Conservation (phyloP, 2,113 vertebrate species). For the Cochlearius cochlearius region DNA sequence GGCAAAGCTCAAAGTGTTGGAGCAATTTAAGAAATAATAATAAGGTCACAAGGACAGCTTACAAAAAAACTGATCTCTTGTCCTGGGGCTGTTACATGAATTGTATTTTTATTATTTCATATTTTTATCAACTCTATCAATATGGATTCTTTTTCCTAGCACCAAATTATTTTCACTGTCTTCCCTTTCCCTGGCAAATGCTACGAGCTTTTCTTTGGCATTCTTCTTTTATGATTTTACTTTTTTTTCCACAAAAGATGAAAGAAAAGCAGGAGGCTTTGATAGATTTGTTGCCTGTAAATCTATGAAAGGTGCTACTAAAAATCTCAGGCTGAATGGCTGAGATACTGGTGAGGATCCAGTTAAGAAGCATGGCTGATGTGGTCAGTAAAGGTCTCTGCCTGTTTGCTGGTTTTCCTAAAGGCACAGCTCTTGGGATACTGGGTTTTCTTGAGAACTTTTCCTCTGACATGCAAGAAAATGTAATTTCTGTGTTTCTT, state of each 20-base stretch:
- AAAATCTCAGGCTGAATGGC: not conserved
- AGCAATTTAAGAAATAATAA: not conserved
- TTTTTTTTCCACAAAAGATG: not conserved
- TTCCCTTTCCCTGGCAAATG: not conserved
- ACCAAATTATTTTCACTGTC: not conserved
- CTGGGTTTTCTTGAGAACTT: not conserved
- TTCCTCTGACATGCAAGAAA: not conserved
- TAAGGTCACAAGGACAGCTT: not conserved
- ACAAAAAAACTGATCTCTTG: not conserved
- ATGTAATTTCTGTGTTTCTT: not conserved
- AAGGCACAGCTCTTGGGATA: not conserved
- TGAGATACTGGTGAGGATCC: not conserved
- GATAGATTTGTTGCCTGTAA: slow-evolving; percentile 22
- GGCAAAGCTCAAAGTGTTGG: not conserved
- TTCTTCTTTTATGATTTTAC: not conserved
- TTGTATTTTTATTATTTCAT: not conserved
- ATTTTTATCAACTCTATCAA: not conserved
- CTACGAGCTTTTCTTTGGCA: not conserved
- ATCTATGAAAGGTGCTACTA: slow-evolving; percentile 27
- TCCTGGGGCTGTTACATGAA: not conserved
- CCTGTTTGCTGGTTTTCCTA: not conserved
- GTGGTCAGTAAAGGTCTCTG: not conserved
- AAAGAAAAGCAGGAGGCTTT: slow-evolving; percentile 25
- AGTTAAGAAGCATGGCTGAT: not conserved
- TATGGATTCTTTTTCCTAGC: not conserved